Conservation (phyloP, 2,113 vertebrate genomes). For the Neopipo cinnamomea region DNA sequence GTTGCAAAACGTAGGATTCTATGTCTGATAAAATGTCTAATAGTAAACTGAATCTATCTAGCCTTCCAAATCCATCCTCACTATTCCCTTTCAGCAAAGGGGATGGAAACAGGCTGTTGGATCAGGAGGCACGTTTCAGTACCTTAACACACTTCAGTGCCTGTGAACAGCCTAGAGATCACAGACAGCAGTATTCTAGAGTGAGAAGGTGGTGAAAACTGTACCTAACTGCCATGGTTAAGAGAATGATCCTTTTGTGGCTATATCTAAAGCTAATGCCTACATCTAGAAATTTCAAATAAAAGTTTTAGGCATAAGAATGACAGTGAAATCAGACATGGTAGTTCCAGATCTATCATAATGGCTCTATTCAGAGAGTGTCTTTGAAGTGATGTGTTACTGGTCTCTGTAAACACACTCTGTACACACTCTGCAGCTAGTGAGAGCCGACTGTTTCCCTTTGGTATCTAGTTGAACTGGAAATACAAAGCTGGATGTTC, state of each 20-base stretch:
- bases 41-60: background rate
- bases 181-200: background rate
- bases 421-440: background rate
- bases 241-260: background rate
- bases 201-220: background rate
- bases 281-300: background rate
- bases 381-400: background rate
- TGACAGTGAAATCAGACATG: background rate
- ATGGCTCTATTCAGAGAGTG: background rate
- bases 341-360: background rate
- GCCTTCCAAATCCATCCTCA: background rate
- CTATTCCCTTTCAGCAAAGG: background rate
- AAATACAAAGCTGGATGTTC: background rate
- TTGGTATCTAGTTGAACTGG: background rate
- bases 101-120: background rate
- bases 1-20: background rate
- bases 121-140: background rate
- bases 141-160: background rate
- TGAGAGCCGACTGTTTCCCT: background rate
- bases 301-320: background rate
- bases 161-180: background rate
- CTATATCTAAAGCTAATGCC: background rate
- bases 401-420: background rate
- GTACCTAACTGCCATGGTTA: too few species aligned
- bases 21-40: background rate